A percentile compares a stretch with the other conserved stretches of the same genome.
phyloP scores from a whole-genome alignment of 1,140 invertebrate genomes.

The Drosophila pseudoobscura region DNA sequence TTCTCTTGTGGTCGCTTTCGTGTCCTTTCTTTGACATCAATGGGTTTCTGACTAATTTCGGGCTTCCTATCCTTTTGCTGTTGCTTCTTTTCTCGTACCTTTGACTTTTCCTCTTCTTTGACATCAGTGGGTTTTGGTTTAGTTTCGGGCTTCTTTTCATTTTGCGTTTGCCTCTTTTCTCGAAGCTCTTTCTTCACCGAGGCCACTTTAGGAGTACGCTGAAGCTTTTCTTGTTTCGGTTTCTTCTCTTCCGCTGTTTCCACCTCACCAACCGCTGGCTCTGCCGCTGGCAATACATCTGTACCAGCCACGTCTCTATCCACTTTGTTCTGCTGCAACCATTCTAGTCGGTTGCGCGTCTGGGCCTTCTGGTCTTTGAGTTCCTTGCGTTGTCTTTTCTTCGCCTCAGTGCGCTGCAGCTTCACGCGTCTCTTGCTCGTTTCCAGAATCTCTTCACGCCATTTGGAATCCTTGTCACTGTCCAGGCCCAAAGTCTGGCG shows the following conservation, averaged over 20 bases:
- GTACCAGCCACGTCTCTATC: not conserved
- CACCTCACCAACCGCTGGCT: not conserved
- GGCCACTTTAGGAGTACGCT: not conserved
- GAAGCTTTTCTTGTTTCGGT: not conserved
- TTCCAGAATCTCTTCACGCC: slow-evolving; percentile 67
- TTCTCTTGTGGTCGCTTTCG: not conserved
- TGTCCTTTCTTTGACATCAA: not conserved
- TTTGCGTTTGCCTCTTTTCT: not conserved
- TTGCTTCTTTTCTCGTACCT: not conserved
- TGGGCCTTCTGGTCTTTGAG: slow-evolving; percentile 65
- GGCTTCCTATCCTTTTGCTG: not conserved
- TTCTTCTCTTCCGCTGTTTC: not conserved
- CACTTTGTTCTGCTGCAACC: slow-evolving; percentile 61
- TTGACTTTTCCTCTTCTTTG: slow-evolving; percentile 4
- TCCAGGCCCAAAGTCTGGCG: slow-evolving; percentile 42
- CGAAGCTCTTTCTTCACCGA: not conserved
- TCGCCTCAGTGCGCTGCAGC: slow-evolving; percentile 57
- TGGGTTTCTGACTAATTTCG: not conserved
- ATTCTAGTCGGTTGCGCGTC: slow-evolving; percentile 63
- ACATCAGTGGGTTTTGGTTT: not conserved
- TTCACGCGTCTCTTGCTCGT: slow-evolving; percentile 67
- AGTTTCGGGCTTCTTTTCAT: not conserved
- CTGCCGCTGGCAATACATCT: too few species aligned
- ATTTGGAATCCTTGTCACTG: slow-evolving; percentile 45
- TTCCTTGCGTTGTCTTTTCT: slow-evolving; percentile 55